Conservation (phyloP, 2,888 invertebrate species). For the Apamea sordens region DNA sequence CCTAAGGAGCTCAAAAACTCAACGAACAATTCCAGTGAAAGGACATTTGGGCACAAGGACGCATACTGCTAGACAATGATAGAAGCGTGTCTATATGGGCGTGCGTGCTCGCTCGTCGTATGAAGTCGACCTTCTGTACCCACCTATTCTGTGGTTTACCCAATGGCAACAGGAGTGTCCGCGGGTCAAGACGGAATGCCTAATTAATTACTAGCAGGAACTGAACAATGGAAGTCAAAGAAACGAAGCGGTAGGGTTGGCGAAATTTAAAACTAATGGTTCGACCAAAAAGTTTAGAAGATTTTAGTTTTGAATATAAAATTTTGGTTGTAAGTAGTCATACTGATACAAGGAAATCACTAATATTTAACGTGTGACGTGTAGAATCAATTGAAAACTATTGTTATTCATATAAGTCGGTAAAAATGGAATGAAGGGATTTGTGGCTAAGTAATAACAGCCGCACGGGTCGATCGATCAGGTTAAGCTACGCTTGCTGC, state of each 20-base stretch:
- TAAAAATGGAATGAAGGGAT: no score
- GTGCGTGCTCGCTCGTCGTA: background rate
- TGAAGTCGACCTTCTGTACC: background rate
- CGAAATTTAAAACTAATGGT: background rate
- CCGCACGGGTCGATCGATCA: no score
- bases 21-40: background rate
- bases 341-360: background rate
- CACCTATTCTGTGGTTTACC: slow-evolving; percentile 23
- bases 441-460: no score
- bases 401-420: no score
- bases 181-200: slow-evolving; percentile 61
- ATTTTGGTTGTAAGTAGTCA: background rate
- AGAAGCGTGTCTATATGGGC: no score
- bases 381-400: background rate
- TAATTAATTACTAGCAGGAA: slow-evolving; percentile 64
- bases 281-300: background rate
- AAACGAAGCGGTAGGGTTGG: slow-evolving; percentile 57
- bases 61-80: background rate
- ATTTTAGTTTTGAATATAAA: background rate
- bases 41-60: background rate
- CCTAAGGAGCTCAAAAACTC: background rate
- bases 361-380: background rate
- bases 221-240: slow-evolving; percentile 63
- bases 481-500: no score
- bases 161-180: slow-evolving; percentile 46